Conservation (phyloP, 1,140 invertebrate genomes). For the Ceratina calcarata region DNA sequence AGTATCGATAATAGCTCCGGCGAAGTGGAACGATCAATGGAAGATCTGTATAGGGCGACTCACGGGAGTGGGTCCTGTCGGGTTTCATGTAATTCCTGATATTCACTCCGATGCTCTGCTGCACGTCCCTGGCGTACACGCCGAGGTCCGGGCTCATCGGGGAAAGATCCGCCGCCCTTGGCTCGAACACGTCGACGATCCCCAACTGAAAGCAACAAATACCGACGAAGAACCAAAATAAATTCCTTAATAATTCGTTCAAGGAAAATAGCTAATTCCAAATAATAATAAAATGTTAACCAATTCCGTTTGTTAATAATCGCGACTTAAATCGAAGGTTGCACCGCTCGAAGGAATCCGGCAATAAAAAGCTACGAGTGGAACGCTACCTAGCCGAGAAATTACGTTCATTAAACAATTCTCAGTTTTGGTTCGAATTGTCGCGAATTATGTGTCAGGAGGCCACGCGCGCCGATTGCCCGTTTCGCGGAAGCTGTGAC, state of each 20-base stretch:
- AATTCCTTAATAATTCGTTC: not conserved
- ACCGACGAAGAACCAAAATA: not conserved
- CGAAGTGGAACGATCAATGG: conserved; percentile 60
- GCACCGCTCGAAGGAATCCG: not conserved
- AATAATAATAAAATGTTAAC: too few relatives aligned
- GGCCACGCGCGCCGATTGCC: conserved; percentile 22
- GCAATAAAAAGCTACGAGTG: not conserved
- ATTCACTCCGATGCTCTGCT: conserved; percentile 90
- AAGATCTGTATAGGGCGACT: conserved; percentile 60
- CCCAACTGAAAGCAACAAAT: conserved; percentile 82
- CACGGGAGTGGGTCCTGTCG: conserved; percentile 75
- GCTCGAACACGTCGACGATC: conserved; percentile 88
- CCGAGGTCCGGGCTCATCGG: conserved; percentile 87
- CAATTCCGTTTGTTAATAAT: too few relatives aligned
- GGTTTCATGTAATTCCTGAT: conserved; percentile 87
- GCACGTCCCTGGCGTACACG: conserved; percentile 89
- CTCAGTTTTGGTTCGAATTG: conserved; percentile 23
- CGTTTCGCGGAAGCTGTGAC: conserved; percentile 42
- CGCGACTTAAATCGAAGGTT: too few relatives aligned
- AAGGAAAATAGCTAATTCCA: too few relatives aligned
- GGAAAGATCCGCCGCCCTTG: conserved; percentile 86
- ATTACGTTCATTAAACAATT: conserved; percentile 41
- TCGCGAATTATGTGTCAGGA: conserved; percentile 42
- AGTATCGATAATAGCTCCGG: conserved; percentile 70
- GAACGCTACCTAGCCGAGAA: not conserved